Conservation (phyloP, 2,888 invertebrate genomes). For the Cryptocephalus moraei region DNA sequence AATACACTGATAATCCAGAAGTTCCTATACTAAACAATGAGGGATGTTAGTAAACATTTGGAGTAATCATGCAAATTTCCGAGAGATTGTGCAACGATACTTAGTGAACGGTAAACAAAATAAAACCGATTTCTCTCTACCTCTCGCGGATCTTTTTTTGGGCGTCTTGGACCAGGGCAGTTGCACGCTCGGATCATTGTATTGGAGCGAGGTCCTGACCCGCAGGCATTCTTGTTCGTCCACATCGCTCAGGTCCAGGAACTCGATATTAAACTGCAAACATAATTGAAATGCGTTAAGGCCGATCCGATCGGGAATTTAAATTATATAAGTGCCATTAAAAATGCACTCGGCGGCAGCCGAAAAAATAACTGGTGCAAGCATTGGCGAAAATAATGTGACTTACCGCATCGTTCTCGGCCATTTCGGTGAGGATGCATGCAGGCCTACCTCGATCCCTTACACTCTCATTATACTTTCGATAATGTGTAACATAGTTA, state of each 20-base stretch:
- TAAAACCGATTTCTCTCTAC: too few species aligned
- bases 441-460: neutral
- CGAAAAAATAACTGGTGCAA: neutral
- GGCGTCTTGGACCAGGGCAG: constrained; percentile 32
- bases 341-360: too few species aligned
- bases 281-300: neutral
- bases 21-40: too few species aligned
- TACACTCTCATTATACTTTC: constrained; percentile 11
- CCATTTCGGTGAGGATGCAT: constrained; percentile 11
- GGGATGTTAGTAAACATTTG: too few species aligned
- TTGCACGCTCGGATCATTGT: constrained; percentile 36
- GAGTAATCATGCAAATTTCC: too few species aligned
- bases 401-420: constrained; percentile 16
- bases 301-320: neutral
- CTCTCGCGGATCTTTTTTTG: constrained; percentile 3
- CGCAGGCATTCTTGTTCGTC: constrained; percentile 57
- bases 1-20: too few species aligned
- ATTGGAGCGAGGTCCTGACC: constrained; percentile 49
- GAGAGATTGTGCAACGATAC: too few species aligned
- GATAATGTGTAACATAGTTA: constrained; percentile 7
- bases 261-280: constrained; percentile 40
- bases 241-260: constrained; percentile 64
- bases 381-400: too few species aligned
- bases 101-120: too few species aligned
- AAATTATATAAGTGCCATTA: neutral